phyloP scores from a whole-genome alignment of 2,113 vertebrate genomes.

The Sphaerodactylus townsendi region DNA sequence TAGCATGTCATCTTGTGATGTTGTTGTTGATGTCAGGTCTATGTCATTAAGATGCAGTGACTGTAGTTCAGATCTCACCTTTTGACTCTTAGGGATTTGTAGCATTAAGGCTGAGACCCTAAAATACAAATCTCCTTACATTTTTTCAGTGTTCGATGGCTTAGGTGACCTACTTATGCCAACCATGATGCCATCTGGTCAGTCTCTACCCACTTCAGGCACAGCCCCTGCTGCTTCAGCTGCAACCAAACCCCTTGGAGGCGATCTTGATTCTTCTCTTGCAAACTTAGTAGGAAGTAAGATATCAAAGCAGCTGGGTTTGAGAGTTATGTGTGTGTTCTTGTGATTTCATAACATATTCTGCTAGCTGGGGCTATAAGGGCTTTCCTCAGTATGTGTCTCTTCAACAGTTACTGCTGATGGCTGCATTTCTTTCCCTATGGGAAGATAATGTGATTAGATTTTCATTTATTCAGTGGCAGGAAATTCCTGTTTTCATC shows the following conservation, averaged over 20 bases:
- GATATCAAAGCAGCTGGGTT: slow-evolving; percentile 58
- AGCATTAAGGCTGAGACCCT: slow-evolving; percentile 22
- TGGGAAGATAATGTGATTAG: background rate
- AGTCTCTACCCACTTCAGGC: slow-evolving; percentile 68
- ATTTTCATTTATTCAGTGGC: background rate
- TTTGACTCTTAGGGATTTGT: slow-evolving; percentile 14
- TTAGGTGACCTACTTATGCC: slow-evolving; percentile 98
- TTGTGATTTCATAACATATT: background rate
- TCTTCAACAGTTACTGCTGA: background rate
- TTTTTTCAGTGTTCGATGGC: slow-evolving; percentile 89
- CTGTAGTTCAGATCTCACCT: slow-evolving; percentile 20
- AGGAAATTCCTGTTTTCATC: slow-evolving; percentile 5
- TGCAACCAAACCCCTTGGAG: slow-evolving; percentile 85
- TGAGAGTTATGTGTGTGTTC: background rate
- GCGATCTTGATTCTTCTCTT: slow-evolving; percentile 94
- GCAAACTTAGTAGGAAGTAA: slow-evolving; percentile 97
- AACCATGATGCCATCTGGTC: slow-evolving; percentile 89
- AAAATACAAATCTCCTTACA: slow-evolving; percentile 46
- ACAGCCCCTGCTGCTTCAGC: slow-evolving; percentile 65
- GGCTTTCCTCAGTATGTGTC: background rate
- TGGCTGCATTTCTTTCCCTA: background rate
- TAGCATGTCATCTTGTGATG: slow-evolving; percentile 57
- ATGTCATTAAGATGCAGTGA: slow-evolving; percentile 36
- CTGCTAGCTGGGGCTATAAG: background rate
- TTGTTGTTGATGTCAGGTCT: slow-evolving; percentile 49